These are phyloP conservation scores for Trimorus sp. DNA, from an alignment of 2,888 invertebrate species.

Conservation along the genomic window DNA sequence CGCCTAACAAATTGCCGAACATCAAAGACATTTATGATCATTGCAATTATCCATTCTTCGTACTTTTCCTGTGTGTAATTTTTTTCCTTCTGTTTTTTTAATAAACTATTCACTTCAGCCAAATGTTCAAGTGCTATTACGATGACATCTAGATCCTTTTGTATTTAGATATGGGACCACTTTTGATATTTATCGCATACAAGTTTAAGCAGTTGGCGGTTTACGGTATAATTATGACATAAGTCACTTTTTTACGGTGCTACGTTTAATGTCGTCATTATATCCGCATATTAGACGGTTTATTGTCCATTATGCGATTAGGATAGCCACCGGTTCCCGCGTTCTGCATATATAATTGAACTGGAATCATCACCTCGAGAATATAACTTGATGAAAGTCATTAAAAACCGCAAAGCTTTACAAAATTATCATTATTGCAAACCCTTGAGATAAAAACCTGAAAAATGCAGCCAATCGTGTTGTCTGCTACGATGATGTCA, in stretches of 20 bases:
- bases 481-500: conserved; percentile 57
- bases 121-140: conserved; percentile 51
- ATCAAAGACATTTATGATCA: conserved; percentile 77
- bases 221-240: conserved; percentile 59
- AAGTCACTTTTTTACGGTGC: conserved; percentile 51
- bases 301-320: conserved; percentile 49
- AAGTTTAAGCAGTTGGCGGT: conserved; percentile 57
- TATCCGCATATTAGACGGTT: conserved; percentile 43
- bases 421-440: conserved; percentile 39
- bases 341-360: conserved; percentile 42
- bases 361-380: background rate
- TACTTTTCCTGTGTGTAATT: conserved; percentile 48
- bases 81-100: conserved; percentile 46
- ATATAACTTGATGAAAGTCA: conserved; percentile 29
- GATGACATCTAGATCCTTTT: conserved; percentile 53
- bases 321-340: conserved; percentile 16
- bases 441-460: conserved; percentile 41
- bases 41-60: conserved; percentile 73
- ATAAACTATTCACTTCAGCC: conserved; percentile 42
- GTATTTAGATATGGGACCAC: conserved; percentile 41
- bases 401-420: conserved; percentile 5
- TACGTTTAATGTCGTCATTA: conserved; percentile 52
- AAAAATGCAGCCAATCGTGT: conserved; percentile 58
- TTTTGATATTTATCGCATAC: conserved; percentile 62
- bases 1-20: conserved; percentile 72